Evolutionary conservation across 2,113 vertebrate species (phyloP), one percentile per base, ranked within the genome.

Genomic region (Hiodon alosoides): DNA sequence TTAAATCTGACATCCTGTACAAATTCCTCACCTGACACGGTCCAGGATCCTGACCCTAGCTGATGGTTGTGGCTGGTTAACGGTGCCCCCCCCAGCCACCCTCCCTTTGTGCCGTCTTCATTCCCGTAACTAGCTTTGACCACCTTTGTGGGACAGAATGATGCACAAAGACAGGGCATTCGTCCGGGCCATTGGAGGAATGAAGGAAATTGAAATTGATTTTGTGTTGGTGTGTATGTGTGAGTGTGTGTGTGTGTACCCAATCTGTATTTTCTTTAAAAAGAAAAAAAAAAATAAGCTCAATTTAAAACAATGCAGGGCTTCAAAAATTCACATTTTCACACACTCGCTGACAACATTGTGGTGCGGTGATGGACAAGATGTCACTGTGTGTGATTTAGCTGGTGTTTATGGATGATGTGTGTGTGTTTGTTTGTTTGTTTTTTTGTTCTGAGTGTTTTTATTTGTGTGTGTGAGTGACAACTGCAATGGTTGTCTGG

Each of bases 141-240:
- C 31, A 31, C 31, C 31, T 31, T 31, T 31, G 31, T 31, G 31
- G 31, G 17, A 46, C 62, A 46, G 1, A 14, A 5, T 3, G 6
- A 7, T 16, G 62, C 62, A 14, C 9, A 60, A 14, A 60, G 59
- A 4, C 59, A 13, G 7, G 59, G 59, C 59, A 10, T 60, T 8
- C 59, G 4, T 10, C 10, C 2, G n/a, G 3, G 7, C 67, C 54
- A 61, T 74, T 62, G 71, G 74, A 74, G 17, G 55, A 11, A 62
- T 69, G 65, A 55, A 69, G 72, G 77, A 78, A 78, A 78, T 78
- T 64, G 77, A 73, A 78, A 78, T 78, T 78, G 67, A 78, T 74
- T 74, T 50, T 51, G 50, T 53, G 10, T 31, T 31, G 58, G 31
- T 31, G 55, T 57, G 55, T 71, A 31, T 11, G 47, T 9, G n/a